Conservation (phyloP, 2,888 invertebrate species). For the Crocallis elinguaria region DNA sequence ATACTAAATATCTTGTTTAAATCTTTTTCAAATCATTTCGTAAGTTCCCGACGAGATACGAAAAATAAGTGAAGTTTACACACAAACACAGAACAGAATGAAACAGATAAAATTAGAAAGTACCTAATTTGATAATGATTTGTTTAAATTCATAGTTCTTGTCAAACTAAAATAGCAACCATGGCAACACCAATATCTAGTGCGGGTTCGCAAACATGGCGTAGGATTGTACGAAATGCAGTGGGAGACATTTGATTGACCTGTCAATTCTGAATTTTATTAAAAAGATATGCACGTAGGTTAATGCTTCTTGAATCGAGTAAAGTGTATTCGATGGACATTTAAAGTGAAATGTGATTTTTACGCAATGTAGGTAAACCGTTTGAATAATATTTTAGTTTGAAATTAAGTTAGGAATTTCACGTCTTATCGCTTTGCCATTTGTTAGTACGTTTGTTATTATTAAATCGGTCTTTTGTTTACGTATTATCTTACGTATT, state of each 20-base stretch:
- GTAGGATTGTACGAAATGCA: slow-evolving; percentile 78
- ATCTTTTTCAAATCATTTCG: too few relatives aligned
- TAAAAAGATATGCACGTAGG: slow-evolving; percentile 67
- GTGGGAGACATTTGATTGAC: slow-evolving; percentile 69
- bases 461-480: slow-evolving; percentile 52
- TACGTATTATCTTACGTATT: slow-evolving; percentile 43
- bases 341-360: slow-evolving; percentile 76
- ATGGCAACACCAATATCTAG: slow-evolving; percentile 52
- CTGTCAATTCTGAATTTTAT: slow-evolving; percentile 72
- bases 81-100: too few relatives aligned
- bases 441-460: slow-evolving; percentile 53
- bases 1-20: too few relatives aligned
- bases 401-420: slow-evolving; percentile 55
- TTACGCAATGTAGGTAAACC: slow-evolving; percentile 75
- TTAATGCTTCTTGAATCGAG: slow-evolving; percentile 55
- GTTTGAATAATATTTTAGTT: slow-evolving; percentile 46
- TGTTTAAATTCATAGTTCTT: too few relatives aligned
- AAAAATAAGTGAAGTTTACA: too few relatives aligned
- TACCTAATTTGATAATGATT: too few relatives aligned
- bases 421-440: slow-evolving; percentile 47
- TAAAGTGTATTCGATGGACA: slow-evolving; percentile 56
- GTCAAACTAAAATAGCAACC: too few relatives aligned
- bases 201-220: slow-evolving; percentile 72
- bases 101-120: too few relatives aligned
- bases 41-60: too few relatives aligned